These are phyloP conservation scores for Tachyglossus aculeatus DNA, from an alignment of 2,797 vertebrate species.

Conservation along the genomic window DNA sequence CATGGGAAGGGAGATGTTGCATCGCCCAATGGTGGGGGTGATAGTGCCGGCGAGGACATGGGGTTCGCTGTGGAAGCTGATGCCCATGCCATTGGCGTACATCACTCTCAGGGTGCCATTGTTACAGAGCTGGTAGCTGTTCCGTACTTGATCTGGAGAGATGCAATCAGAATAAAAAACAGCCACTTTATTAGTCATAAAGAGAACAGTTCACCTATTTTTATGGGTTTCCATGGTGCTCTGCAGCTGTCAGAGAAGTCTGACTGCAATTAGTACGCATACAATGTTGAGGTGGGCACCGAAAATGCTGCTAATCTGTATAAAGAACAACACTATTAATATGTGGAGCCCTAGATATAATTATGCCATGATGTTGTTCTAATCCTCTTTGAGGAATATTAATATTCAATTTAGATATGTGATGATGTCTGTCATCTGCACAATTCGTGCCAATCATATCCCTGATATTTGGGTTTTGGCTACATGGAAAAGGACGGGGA, in stretches of 20 bases:
- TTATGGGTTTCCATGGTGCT: conserved; percentile 68
- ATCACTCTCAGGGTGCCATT: conserved; percentile 96
- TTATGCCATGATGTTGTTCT: conserved; percentile 66
- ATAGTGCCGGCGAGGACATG: conserved; percentile 96
- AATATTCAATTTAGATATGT: conserved; percentile 68
- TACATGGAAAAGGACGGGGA: conserved; percentile 28
- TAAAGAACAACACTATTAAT: conserved; percentile 68
- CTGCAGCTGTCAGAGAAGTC: conserved; percentile 70
- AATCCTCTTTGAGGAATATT: conserved; percentile 61
- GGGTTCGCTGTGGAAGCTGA: conserved; percentile 98
- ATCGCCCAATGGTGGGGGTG: conserved; percentile 96
- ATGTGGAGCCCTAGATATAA: conserved; percentile 68
- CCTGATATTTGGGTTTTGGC: conserved; percentile 55
- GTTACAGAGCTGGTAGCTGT: conserved; percentile 98
- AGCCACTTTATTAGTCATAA: conserved; percentile 66
- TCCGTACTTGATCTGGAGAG: conserved; percentile 95
- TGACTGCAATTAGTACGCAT: conserved; percentile 69
- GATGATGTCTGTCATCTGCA: conserved; percentile 55
- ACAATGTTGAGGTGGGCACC: conserved; percentile 63
- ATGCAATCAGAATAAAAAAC: conserved; percentile 57
- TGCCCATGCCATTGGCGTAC: conserved; percentile 98
- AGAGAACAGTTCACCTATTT: conserved; percentile 72
- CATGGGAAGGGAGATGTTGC: conserved; percentile 97
- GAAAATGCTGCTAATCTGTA: conserved; percentile 66
- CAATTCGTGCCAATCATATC: conserved; percentile 62